Conservation (phyloP, 92 coral and sea anemone genomes). For the Blastomussa wellsi region DNA sequence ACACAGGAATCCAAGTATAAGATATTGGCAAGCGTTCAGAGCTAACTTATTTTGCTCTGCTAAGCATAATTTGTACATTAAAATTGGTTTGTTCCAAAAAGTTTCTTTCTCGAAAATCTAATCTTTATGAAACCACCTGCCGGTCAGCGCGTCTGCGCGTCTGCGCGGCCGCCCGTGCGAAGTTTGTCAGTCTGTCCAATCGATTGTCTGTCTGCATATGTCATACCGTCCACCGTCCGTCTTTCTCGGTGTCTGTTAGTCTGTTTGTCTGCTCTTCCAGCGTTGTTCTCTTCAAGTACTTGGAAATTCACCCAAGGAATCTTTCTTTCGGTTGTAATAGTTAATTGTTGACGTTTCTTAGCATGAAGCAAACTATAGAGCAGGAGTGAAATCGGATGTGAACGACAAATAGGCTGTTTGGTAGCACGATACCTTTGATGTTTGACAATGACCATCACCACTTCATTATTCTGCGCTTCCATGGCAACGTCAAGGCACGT, state of each 20-base stretch:
- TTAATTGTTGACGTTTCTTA: neutral
- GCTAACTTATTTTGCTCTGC: no score
- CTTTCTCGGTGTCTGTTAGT: neutral
- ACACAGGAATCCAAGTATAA: neutral
- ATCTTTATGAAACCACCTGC: neutral
- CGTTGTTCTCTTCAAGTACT: neutral
- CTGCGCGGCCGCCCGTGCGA: no score
- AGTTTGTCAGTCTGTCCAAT: no score
- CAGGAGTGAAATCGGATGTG: neutral
- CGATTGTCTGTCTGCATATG: no score
- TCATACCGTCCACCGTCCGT: no score
- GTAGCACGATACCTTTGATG: slow-evolving; percentile 43
- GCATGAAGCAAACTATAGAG: neutral
- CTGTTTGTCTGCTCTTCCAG: neutral
- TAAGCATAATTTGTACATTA: no score
- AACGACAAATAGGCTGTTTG: neutral
- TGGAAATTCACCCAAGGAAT: neutral
- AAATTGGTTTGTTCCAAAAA: neutral
- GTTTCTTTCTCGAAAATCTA: neutral
- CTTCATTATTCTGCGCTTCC: slow-evolving; percentile 54
- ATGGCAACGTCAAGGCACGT: slow-evolving; percentile 53
- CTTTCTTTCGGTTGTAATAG: neutral
- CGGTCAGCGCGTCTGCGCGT: no score
- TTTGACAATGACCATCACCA: slow-evolving; percentile 62
- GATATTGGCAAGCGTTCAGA: neutral